Evolutionary conservation across 2,888 invertebrate genomes (phyloP).

Genomic region (Bruchidius siliquastri): DNA sequence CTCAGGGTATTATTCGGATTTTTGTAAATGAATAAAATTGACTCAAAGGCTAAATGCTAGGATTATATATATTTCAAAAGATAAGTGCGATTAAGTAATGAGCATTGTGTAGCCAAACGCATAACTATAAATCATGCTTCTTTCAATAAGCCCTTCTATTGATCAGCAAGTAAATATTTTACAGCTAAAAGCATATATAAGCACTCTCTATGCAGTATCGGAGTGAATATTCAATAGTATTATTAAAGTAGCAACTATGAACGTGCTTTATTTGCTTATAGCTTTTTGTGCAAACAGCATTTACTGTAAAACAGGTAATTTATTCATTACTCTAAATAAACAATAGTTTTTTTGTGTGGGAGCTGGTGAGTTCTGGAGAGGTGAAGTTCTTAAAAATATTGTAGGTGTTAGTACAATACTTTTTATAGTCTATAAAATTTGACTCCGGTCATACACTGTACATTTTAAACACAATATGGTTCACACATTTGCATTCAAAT

Average conservation of each 20-base stretch:
- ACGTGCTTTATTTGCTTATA: not conserved
- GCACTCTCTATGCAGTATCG: not conserved
- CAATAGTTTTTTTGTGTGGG: too few species aligned
- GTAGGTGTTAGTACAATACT: too few species aligned
- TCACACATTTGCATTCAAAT: too few species aligned
- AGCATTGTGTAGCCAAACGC: not conserved
- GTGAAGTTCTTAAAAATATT: too few species aligned
- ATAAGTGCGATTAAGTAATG: not conserved
- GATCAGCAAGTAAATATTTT: not conserved
- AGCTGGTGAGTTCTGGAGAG: too few species aligned
- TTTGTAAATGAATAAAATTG: not conserved
- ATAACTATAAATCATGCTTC: not conserved
- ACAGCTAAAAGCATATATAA: not conserved
- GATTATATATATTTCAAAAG: not conserved
- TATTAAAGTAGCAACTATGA: not conserved
- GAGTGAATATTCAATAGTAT: not conserved
- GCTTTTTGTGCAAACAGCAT: not conserved
- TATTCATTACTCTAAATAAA: too few species aligned
- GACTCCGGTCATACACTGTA: too few species aligned
- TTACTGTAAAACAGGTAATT: not conserved
- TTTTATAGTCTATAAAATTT: too few species aligned
- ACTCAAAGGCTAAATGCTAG: not conserved
- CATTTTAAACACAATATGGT: too few species aligned
- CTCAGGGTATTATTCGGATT: not conserved
- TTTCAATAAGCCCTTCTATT: not conserved